phyloP scores from a whole-genome alignment of 2,888 invertebrate species.

The Pseudococcus longispinus region DNA sequence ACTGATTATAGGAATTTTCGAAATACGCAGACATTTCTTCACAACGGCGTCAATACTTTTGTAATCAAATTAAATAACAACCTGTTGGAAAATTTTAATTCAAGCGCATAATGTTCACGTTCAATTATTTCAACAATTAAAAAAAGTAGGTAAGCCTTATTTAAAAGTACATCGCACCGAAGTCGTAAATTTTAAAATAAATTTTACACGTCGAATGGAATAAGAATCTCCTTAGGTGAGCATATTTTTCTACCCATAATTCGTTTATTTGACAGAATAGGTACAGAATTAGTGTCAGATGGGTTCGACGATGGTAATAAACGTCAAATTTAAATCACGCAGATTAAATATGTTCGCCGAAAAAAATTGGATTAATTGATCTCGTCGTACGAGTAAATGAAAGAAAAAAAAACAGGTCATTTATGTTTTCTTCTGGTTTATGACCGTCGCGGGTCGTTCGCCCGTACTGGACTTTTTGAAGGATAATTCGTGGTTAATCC shows the following conservation, averaged over 20 bases:
- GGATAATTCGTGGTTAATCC: conserved; percentile 50
- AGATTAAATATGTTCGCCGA: neutral
- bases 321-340: conserved; percentile 2
- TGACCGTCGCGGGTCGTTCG: conserved; percentile 38
- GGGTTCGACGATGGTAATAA: neutral
- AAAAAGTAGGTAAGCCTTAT: conserved; percentile 10
- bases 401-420: conserved; percentile 29
- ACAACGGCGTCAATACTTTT: neutral
- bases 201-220: neutral
- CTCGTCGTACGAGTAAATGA: neutral
- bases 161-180: neutral
- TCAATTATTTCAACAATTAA: conserved; percentile 28
- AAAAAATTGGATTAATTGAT: conserved; percentile 37
- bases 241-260: neutral
- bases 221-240: neutral
- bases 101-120: neutral
- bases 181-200: neutral
- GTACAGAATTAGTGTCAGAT: neutral
- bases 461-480: conserved; percentile 48
- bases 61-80: conserved; percentile 39
- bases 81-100: conserved; percentile 16
- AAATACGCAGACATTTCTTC: neutral
- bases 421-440: neutral
- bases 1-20: conserved; percentile 16
- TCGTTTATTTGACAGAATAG: neutral